Evolutionary conservation across 1,140 invertebrate species (phyloP).

Genomic region (Acromyrmex echinatior): DNA sequence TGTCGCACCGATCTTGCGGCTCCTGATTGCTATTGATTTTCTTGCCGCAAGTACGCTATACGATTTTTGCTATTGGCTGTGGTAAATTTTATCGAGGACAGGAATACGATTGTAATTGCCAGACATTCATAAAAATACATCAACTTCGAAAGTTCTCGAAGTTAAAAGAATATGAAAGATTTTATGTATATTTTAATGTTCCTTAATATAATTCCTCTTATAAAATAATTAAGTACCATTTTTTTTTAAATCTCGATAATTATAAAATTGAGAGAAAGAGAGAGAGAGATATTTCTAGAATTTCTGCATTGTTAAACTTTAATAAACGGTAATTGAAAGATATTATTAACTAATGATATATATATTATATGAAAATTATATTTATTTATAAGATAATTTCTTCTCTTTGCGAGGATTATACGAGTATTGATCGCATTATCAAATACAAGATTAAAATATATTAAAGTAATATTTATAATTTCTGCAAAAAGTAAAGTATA

Average conservation of each 20-base stretch:
- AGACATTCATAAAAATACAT: constrained; percentile 20
- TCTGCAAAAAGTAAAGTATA: too few relatives aligned
- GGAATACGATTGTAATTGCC: constrained; percentile 31
- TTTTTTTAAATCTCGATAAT: constrained; percentile 2
- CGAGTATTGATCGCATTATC: background rate
- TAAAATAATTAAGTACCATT: background rate
- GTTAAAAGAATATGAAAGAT: background rate
- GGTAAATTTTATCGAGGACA: constrained; percentile 23
- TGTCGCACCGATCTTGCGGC: constrained; percentile 63
- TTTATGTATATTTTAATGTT: background rate
- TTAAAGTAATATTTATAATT: too few relatives aligned
- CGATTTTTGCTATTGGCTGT: constrained; percentile 17
- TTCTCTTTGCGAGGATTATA: background rate
- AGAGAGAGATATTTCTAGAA: background rate
- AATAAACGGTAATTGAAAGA: background rate
- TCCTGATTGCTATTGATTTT: constrained; percentile 61
- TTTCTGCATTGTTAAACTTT: background rate
- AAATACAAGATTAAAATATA: background rate
- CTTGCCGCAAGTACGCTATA: constrained; percentile 1
- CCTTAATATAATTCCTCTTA: too few relatives aligned
- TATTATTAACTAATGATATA: background rate
- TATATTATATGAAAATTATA: background rate
- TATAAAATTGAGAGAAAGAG: background rate
- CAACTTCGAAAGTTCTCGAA: background rate
- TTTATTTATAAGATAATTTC: background rate